Base-by-base conservation (phyloP, 1,140 invertebrate species). In the Drosophila mojavensis region DNA sequence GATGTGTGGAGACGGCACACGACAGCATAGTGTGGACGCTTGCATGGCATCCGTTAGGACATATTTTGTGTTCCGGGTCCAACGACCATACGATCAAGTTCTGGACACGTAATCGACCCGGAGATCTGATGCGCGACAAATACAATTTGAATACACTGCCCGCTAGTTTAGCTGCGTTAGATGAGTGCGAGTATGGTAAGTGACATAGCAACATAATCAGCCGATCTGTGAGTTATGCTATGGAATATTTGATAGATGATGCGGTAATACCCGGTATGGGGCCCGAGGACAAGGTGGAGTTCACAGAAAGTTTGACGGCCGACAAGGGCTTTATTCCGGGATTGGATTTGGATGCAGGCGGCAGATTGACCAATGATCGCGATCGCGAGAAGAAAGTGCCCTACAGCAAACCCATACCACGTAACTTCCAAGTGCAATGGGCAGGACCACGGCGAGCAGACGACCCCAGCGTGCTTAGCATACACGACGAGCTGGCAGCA, bases 31-130 rank as follows among this genome's bases (percentile, higher is more conserved):
- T 99, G 1, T 99, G 99, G 99, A 97, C 98, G 13, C 93, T 99
- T 74, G 97, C 98, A 20, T 99, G 99, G 99, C 99, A 99, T 94
- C 99, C 99, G 1, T 92, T 99, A 5, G 99, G 99, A 5, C 99
- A 99, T 92, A 99, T 99, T 79, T 93, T 99, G 3, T 99, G 98
- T 88, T 99, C 98, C 4, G 98, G 98, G 5, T 99, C 98, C 24
- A 99, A 99, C 93, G 98, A 99, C 93, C 98, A 99, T 84, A 98
- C 98, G 4, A 98, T 95, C 54, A 99, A 99, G 93, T 99, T 99
- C 93, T 99, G 99, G 99, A 99, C 99, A 2, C 94, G 99, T 71
- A 99, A 99, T 94, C 94, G 98, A 48, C 99, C 99, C 4, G 99
- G 99, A 33, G 99, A 99, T 94, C 94, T 96, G 63, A 99, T 99